These are phyloP conservation scores for Aphodius granarius DNA, from an alignment of 2,888 invertebrate genomes.

Conservation along the genomic window DNA sequence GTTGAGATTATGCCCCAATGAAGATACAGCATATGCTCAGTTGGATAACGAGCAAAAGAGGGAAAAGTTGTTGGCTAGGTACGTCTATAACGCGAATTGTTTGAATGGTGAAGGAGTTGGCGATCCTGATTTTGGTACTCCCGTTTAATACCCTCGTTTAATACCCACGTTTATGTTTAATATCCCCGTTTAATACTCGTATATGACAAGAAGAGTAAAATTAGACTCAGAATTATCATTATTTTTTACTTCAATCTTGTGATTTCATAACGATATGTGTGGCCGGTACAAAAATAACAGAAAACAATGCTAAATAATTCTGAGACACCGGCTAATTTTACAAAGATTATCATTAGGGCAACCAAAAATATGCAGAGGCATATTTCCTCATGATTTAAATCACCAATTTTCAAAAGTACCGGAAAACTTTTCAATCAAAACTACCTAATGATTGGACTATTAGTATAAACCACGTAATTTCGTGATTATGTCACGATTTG, in stretches of 20 bases:
- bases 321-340: not conserved
- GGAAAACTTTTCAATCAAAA: no score
- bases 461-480: no score
- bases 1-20: constrained; percentile 51
- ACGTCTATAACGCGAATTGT: constrained; percentile 53
- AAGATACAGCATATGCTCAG: constrained; percentile 41
- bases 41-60: constrained; percentile 48
- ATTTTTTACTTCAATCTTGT: no score
- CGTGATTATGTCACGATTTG: no score
- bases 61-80: constrained; percentile 53
- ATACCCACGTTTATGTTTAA: no score
- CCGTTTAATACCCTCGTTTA: constrained; percentile 55
- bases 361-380: no score
- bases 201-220: no score
- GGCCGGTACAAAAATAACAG: not conserved
- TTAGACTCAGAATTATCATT: no score
- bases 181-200: constrained; percentile 61
- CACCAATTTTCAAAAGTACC: no score
- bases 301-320: not conserved
- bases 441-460: no score
- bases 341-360: not conserved
- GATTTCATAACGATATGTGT: no score
- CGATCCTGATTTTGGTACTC: constrained; percentile 70
- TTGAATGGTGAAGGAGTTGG: constrained; percentile 60
- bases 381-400: no score